A percentile compares a stretch with the other conserved stretches of the same genome.
phyloP scores from a whole-genome alignment of 2,797 vertebrate species.

The Ctenochaetus hawaiiensis region DNA sequence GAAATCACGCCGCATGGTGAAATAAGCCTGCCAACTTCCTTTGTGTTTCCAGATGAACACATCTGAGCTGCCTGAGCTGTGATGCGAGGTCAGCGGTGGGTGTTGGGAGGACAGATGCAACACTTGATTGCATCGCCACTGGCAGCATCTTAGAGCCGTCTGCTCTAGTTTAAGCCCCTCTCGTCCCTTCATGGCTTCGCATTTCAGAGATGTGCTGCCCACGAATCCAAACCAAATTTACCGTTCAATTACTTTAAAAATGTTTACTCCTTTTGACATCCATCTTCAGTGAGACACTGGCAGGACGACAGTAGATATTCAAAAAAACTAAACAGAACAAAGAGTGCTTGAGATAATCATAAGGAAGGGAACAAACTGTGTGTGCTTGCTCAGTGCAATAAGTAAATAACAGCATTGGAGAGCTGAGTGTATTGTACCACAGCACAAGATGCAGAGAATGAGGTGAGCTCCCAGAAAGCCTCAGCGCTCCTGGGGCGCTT shows the following conservation, averaged over 20 bases:
- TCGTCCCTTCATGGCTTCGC: constrained; percentile 8
- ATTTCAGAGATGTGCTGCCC: constrained; percentile 3
- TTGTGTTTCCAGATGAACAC: constrained; percentile 16
- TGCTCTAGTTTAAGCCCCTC: constrained; percentile 35
- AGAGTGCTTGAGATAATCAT: constrained; percentile 21
- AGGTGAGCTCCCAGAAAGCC: constrained; percentile 59
- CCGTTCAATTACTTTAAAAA: constrained; percentile 28
- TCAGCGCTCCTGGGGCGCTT: constrained; percentile 56
- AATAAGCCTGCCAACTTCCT: not conserved
- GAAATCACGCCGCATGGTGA: constrained; percentile 1
- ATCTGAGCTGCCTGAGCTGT: constrained; percentile 18
- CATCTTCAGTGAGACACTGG: not conserved
- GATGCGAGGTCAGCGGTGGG: constrained; percentile 51
- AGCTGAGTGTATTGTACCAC: constrained; percentile 8
- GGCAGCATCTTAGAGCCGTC: constrained; percentile 24
- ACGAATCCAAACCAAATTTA: constrained; percentile 48
- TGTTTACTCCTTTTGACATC: constrained; percentile 4
- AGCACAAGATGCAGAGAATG: constrained; percentile 35
- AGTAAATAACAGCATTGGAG: constrained; percentile 25
- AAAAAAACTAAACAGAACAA: not conserved
- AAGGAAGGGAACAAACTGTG: constrained; percentile 22
- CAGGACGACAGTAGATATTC: not conserved
- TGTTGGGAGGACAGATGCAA: constrained; percentile 55
- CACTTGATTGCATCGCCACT: constrained; percentile 43
- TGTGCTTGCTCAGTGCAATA: constrained; percentile 33